Evolutionary conservation across 2,797 vertebrate genomes (phyloP), one percentile per base, ranked within the genome.

Genomic region (Pogonophryne albipinna): DNA sequence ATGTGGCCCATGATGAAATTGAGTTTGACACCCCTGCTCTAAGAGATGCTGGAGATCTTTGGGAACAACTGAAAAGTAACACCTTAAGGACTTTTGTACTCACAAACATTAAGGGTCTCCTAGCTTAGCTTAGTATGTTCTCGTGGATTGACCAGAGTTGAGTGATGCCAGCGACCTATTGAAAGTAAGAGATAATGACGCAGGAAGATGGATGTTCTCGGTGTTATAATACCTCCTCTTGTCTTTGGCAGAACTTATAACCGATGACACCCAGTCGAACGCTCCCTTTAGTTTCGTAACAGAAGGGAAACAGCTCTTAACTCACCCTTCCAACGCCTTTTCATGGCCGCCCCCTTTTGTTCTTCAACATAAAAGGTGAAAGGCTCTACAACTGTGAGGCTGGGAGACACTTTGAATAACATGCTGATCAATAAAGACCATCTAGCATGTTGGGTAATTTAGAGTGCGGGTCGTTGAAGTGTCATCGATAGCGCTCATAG

Each of bases 391-490:
- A 16, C 34, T 75, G 69, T 63, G 56, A 77, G 66, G 69, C 51
- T 31, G 59, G 14, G 67, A 83, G 85, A 76, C 81, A 78, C 87
- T 89, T 80, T 90, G 87, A 94, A 91, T 91, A 86, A 92, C 80
- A 87, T 20, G 57, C 80, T 67, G 86, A 94, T 94, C 94, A 90
- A 94, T 94, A 87, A 84, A 84, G 83, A 88, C 68, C 80, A 87
- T 91, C 84, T 59, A 83, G 80, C 79, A 79, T 62, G 86, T 86
- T 64, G 80, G 76, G 79, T 76, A 77, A 74, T 76, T 71, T 60
- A 67, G 74, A 78, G 87, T 10, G 63, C 27, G 7, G 75, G 76
- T 81, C 53, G 66, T 64, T 85, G 50, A 78, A 80, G 80, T 74
- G 79, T 73, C 87, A 80, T 77, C 65, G 64, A 87, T 80, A 83